Base-by-base conservation (phyloP, 2,113 vertebrate species). In the Salvelinus namaycush region DNA sequence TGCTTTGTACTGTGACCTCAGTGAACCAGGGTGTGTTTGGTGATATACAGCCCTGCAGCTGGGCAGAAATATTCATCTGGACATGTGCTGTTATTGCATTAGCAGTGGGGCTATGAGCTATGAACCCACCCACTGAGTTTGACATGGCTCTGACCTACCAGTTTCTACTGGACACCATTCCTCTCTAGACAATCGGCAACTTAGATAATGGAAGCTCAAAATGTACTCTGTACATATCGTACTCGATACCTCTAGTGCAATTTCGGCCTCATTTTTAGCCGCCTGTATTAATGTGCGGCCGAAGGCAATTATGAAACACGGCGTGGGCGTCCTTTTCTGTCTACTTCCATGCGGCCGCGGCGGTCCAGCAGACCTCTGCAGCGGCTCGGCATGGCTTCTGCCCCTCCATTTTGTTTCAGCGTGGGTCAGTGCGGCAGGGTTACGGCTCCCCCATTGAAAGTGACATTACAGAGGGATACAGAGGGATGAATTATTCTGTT, bases 1-100 rank as follows among this genome's bases (percentile, higher is more conserved):
- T 73, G 82, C 86, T 90, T 88, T 89, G 88, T 89, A 88, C 79
- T 80, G n/a, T 87, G 90, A 88, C 81, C 85, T 74, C 57, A 79
- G 81, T 79, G 0, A 72, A 81, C 74, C 27, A 31, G 78, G 20
- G 39, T 84, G 68, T 77, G 79, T 81, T 69, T 76, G 77, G 74
- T 78, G 72, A 74, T 79, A 73, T 72, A 77, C 77, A 66, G 49
- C 27, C 39, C 39, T 34, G 65, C 18, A 80, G 51, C 22, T 8
- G 59, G 80, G 87, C 73, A 73, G 66, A 78, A 86, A 86, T 68
- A 78, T 83, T 87, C 13, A 76, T 78, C 57, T 74, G 24, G 75
- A 68, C 24, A 44, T 44, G 39, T 44, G 8, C 39, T 44, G 9
- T 44, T 12, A 44, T 44, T 44, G 11, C 51, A 70, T 29, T 31